Percentiles rank a stretch among this genome's conserved stretches.
These are phyloP conservation scores for Brachionus manjavacas DNA, from an alignment of 1,140 invertebrate genomes.

Conservation along the genomic window DNA sequence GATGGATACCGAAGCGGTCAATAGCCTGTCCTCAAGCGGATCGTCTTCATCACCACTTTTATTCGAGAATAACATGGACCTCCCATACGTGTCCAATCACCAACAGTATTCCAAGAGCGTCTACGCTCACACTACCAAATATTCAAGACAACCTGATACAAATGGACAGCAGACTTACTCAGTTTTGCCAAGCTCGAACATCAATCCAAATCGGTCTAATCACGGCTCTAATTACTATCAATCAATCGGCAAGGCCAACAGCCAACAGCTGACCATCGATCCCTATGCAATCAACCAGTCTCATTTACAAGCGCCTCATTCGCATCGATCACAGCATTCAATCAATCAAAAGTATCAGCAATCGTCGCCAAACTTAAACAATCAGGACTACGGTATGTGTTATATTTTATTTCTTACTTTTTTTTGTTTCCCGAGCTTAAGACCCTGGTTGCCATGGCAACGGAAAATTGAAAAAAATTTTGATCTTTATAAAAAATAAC, in stretches of 20 bases:
- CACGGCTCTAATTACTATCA: not conserved
- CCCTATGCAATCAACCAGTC: constrained; percentile 5
- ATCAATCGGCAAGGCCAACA: not conserved
- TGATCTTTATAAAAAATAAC: not conserved
- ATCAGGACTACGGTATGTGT: constrained; percentile 10
- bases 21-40: constrained; percentile 8
- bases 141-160: not conserved
- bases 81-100: constrained; percentile 24
- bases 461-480: not conserved
- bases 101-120: not conserved
- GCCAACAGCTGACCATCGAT: constrained; percentile 5
- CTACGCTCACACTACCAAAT: not conserved
- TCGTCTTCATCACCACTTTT: constrained; percentile 15
- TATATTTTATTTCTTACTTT: not conserved
- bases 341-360: not conserved
- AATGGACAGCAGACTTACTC: not conserved
- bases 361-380: constrained; percentile 2
- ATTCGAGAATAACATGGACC: constrained; percentile 23
- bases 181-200: constrained; percentile 31
- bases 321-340: constrained; percentile 7
- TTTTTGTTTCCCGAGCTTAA: not conserved
- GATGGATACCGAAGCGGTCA: not conserved
- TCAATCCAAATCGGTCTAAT: not conserved
- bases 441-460: not conserved
- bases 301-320: not conserved